Percentiles rank a stretch among this genome's conserved stretches.
phyloP scores from a whole-genome alignment of 2,797 vertebrate species.

The Muraenolepis orangiensis region DNA sequence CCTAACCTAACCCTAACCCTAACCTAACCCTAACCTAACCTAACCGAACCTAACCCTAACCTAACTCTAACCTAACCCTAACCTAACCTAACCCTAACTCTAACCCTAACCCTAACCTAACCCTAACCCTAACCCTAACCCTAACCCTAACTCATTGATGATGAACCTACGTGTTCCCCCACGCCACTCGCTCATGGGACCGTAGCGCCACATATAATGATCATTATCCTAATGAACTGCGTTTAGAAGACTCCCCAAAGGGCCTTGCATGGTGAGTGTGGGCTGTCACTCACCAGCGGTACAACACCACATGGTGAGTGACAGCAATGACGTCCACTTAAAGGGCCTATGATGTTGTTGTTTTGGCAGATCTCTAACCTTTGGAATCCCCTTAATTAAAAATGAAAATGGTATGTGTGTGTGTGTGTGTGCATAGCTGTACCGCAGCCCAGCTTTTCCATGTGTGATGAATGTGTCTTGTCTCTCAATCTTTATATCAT shows the following conservation, averaged over 20 bases:
- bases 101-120: too few relatives aligned
- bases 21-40: too few relatives aligned
- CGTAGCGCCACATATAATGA: not conserved
- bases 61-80: too few relatives aligned
- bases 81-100: too few relatives aligned
- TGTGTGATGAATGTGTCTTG: too few relatives aligned
- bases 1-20: too few relatives aligned
- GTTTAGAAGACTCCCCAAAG: not conserved
- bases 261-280: not conserved
- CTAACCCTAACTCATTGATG: too few relatives aligned
- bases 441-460: not conserved
- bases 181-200: not conserved
- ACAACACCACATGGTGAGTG: not conserved
- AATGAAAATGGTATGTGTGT: too few relatives aligned
- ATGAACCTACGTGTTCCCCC: not conserved
- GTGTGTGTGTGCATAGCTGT: too few relatives aligned
- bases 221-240: not conserved
- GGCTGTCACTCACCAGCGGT: not conserved
- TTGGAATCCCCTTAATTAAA: not conserved
- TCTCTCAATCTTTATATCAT: too few relatives aligned
- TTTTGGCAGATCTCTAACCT: not conserved
- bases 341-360: not conserved
- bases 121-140: too few relatives aligned
- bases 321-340: not conserved
- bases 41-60: too few relatives aligned